phyloP scores from a whole-genome alignment of 2,113 vertebrate genomes.

The Alectura lathami region DNA sequence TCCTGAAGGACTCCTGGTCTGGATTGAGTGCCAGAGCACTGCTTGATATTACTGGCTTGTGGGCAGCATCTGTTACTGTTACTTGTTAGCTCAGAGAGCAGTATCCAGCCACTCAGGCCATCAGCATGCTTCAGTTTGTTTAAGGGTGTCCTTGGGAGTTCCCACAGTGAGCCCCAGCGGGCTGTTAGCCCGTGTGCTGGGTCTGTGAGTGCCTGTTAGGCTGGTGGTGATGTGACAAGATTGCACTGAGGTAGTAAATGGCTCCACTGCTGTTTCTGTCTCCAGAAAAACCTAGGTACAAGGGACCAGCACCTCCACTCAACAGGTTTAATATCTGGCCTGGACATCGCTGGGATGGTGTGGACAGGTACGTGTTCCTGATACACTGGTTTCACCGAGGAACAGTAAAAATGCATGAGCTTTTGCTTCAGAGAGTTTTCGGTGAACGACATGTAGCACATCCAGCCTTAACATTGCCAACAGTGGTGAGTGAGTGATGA shows the following conservation, averaged over 20 bases:
- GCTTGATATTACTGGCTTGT: fast-evolving
- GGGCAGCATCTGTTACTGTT: fast-evolving
- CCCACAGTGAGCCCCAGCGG: background rate
- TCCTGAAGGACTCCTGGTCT: background rate
- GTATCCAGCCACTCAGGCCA: background rate
- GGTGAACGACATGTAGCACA: background rate
- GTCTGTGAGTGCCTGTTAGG: background rate
- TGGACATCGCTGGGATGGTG: slow-evolving; percentile 95
- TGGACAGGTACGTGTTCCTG: slow-evolving; percentile 83
- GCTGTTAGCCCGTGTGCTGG: too few species aligned
- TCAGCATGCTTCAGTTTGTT: background rate
- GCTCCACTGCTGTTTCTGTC: background rate
- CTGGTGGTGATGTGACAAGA: background rate
- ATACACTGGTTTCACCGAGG: fast-evolving
- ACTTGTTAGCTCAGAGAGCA: background rate
- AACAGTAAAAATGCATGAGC: fast-evolving
- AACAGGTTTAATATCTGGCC: slow-evolving; percentile 94
- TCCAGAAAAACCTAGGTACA: slow-evolving; percentile 88
- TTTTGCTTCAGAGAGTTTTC: background rate
- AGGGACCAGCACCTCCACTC: slow-evolving; percentile 87
- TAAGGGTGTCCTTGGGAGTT: fast-evolving
- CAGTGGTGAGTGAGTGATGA: fast-evolving
- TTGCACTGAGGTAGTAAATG: fast-evolving
- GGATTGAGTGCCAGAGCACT: fast-evolving
- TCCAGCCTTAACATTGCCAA: background rate